A percentile compares a stretch with the other conserved stretches of the same genome.
Evolutionary conservation across 1,140 invertebrate genomes (phyloP).

Genomic region (Drosophila mayri): DNA sequence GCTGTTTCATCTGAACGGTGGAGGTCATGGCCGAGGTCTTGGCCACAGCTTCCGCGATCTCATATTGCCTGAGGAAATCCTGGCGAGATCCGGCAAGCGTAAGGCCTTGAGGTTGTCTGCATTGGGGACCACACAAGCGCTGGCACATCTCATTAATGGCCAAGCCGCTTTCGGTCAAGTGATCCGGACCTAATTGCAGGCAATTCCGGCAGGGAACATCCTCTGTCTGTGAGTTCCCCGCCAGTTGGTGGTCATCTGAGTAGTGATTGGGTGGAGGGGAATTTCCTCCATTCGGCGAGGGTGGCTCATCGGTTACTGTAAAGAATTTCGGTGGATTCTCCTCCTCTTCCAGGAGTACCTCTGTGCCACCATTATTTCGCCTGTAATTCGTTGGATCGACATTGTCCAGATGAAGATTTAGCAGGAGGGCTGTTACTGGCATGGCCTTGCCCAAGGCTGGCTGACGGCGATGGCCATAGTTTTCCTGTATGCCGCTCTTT

Average conservation of each 20-base stretch:
- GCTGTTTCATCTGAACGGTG: constrained; percentile 85
- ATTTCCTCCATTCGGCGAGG: constrained; percentile 42
- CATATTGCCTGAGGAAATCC: constrained; percentile 86
- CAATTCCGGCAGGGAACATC: constrained; percentile 68
- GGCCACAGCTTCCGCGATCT: constrained; percentile 87
- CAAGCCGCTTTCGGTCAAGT: constrained; percentile 23
- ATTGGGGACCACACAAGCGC: constrained; percentile 68
- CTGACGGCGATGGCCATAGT: constrained; percentile 73
- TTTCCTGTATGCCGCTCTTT: constrained; percentile 37
- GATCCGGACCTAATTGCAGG: constrained; percentile 33
- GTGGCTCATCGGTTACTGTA: constrained; percentile 50
- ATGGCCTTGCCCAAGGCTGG: constrained; percentile 80
- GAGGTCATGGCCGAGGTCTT: constrained; percentile 87
- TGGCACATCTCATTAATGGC: constrained; percentile 79
- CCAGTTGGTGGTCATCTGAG: constrained; percentile 21
- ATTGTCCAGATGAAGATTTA: constrained; percentile 55
- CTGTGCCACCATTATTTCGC: constrained; percentile 10
- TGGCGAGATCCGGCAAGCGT: constrained; percentile 69
- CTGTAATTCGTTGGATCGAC: constrained; percentile 25
- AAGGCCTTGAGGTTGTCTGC: constrained; percentile 59
- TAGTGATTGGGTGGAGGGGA: constrained; percentile 23
- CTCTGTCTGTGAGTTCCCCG: constrained; percentile 24
- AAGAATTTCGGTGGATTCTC: constrained; percentile 72
- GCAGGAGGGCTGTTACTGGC: constrained; percentile 76
- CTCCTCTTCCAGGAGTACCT: constrained; percentile 36